Evolutionary conservation across 1,140 invertebrate species (phyloP).

Genomic region (Eubasilissa regina): DNA sequence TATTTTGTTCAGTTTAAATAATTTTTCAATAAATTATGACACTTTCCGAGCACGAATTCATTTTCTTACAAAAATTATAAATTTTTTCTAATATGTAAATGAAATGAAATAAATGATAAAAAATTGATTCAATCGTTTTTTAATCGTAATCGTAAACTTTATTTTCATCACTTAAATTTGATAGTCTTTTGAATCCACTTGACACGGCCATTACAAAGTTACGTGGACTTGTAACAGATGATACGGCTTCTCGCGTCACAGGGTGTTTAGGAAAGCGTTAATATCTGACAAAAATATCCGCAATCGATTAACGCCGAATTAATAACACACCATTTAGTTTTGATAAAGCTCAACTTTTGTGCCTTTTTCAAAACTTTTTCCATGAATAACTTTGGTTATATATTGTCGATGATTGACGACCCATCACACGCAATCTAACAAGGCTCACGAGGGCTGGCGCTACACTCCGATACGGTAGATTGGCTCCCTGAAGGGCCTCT

Average conservation of each 20-base stretch:
- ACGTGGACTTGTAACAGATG: constrained; percentile 34
- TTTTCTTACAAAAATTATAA: too few species aligned
- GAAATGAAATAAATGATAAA: too few species aligned
- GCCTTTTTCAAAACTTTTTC: constrained; percentile 44
- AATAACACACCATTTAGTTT: constrained; percentile 36
- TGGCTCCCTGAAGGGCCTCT: background rate
- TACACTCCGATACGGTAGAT: too few species aligned
- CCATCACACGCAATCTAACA: constrained; percentile 25
- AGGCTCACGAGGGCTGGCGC: constrained; percentile 3
- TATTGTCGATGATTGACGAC: constrained; percentile 47
- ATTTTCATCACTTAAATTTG: too few species aligned
- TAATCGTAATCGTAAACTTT: too few species aligned
- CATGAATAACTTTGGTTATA: constrained; percentile 48
- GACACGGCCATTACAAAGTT: background rate
- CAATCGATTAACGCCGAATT: constrained; percentile 46
- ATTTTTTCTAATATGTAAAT: too few species aligned
- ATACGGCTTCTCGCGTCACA: constrained; percentile 16
- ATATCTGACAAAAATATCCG: constrained; percentile 48
- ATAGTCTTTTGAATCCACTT: too few species aligned
- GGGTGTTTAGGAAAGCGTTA: constrained; percentile 24
- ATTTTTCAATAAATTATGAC: too few species aligned
- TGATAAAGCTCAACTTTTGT: constrained; percentile 45
- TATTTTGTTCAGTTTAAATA: too few species aligned
- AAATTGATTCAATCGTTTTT: too few species aligned
- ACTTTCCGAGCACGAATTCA: too few species aligned